phyloP scores from a whole-genome alignment of 2,113 vertebrate genomes.

The Lontra canadensis region DNA sequence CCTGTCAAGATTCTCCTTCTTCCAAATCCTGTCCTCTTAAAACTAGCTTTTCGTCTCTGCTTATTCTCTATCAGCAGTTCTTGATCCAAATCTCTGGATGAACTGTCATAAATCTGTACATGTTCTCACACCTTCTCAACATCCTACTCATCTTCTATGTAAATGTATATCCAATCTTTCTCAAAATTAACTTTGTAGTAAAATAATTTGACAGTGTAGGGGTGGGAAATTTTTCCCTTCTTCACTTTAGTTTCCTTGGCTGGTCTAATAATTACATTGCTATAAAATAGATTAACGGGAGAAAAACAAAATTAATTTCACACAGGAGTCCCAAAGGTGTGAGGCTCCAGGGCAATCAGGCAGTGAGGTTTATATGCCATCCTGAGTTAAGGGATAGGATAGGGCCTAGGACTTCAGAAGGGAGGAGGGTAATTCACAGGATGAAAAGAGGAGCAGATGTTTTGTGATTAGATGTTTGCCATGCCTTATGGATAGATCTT shows the following conservation, averaged over 20 bases:
- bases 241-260: background rate
- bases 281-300: background rate
- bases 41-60: background rate
- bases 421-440: background rate
- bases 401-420: background rate
- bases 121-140: background rate
- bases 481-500: background rate
- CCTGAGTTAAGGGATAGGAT: background rate
- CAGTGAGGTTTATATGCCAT: background rate
- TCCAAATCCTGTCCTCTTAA: background rate
- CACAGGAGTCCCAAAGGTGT: background rate
- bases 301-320: background rate
- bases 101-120: background rate
- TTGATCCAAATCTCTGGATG: background rate
- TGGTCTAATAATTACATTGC: background rate
- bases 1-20: background rate
- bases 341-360: background rate
- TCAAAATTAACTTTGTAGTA: background rate
- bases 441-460: background rate
- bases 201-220: background rate
- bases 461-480: background rate
- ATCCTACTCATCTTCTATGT: background rate
- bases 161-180: constrained; percentile 3
- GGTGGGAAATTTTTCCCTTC: background rate
- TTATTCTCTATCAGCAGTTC: background rate